These are phyloP conservation scores for Varanus komodoensis DNA, from an alignment of 2,113 vertebrate species.

Conservation along the genomic window DNA sequence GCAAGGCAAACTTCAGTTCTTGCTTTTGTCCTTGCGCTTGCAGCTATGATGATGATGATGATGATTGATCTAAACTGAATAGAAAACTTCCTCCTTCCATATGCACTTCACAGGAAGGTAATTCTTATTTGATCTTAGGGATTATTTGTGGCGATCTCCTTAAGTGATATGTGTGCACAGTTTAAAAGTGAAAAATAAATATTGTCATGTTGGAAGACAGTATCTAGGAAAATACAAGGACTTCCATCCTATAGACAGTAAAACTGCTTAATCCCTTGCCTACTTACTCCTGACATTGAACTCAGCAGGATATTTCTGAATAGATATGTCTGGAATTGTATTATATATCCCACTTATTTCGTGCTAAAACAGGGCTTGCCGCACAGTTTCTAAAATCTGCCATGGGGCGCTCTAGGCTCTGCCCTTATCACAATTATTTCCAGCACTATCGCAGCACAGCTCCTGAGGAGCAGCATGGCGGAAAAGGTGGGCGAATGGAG, in stretches of 20 bases:
- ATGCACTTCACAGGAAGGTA: background rate
- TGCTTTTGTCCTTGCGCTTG: background rate
- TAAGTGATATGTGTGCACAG: background rate
- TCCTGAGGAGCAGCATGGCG: too few species aligned
- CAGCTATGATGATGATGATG: too few species aligned
- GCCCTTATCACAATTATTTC: too few species aligned
- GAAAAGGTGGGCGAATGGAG: background rate
- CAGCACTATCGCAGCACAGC: too few species aligned
- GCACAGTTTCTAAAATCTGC: too few species aligned
- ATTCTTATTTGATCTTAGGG: background rate
- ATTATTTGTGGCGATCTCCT: constrained; percentile 18
- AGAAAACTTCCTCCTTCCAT: background rate
- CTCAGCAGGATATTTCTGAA: background rate
- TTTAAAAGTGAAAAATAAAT: background rate
- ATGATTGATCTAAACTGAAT: background rate
- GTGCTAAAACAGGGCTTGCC: too few species aligned
- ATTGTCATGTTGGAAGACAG: background rate
- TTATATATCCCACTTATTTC: too few species aligned
- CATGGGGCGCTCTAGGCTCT: too few species aligned
- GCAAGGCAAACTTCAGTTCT: constrained; percentile 20
- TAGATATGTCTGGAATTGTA: background rate
- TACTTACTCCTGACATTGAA: background rate
- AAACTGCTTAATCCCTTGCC: background rate
- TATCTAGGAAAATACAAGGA: background rate
- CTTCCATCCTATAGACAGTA: too few species aligned